These are phyloP conservation scores for Eremobia ochroleuca DNA, from an alignment of 2,888 invertebrate genomes.

Conservation along the genomic window DNA sequence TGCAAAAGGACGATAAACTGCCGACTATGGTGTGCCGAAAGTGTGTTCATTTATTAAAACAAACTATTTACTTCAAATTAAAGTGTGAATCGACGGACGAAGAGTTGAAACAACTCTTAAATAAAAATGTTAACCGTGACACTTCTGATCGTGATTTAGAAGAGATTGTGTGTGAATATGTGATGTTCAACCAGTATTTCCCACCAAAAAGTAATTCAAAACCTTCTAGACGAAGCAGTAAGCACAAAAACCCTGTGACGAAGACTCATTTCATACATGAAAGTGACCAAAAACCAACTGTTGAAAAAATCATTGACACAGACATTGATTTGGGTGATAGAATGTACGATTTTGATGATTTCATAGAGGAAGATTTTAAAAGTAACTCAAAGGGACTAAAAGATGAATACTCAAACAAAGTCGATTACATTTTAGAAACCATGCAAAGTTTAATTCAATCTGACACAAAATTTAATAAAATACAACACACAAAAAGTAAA, in stretches of 20 bases:
- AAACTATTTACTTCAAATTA: slow-evolving; percentile 82
- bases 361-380: slow-evolving; percentile 36
- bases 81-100: slow-evolving; percentile 80
- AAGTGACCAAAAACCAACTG: not conserved
- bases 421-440: slow-evolving; percentile 53
- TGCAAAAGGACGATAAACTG: slow-evolving; percentile 76
- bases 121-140: slow-evolving; percentile 46
- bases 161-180: slow-evolving; percentile 75
- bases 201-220: slow-evolving; percentile 49
- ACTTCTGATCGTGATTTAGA: slow-evolving; percentile 60
- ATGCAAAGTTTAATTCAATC: slow-evolving; percentile 55
- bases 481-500: slow-evolving; percentile 18
- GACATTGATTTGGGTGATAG: slow-evolving; percentile 7
- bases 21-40: slow-evolving; percentile 81
- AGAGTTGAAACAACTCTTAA: slow-evolving; percentile 68
- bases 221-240: not conserved
- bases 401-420: slow-evolving; percentile 28
- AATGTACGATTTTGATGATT: slow-evolving; percentile 49
- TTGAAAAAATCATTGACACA: not conserved
- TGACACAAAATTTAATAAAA: slow-evolving; percentile 1
- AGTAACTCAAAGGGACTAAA: not conserved
- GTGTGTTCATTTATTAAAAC: slow-evolving; percentile 80
- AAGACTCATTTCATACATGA: not conserved
- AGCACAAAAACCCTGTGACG: not conserved
- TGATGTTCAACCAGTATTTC: slow-evolving; percentile 75